Conservation (phyloP, 2,888 invertebrate species). For the Heterodera filipjevi region DNA sequence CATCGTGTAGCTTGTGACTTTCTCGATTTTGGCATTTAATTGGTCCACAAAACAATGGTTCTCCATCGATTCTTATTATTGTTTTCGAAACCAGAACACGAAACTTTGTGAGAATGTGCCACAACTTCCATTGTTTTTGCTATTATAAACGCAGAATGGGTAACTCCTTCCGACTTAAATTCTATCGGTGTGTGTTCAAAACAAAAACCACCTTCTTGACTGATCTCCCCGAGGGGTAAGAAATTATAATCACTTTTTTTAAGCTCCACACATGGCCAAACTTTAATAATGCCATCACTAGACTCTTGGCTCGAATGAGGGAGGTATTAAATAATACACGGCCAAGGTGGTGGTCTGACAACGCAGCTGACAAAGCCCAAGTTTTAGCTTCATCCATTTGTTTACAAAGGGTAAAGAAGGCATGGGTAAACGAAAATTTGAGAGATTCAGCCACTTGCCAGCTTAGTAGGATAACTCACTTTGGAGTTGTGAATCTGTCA, state of each 20-base stretch:
- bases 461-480: background rate
- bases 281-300: background rate
- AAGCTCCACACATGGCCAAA: background rate
- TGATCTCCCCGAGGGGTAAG: background rate
- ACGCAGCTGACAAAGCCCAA: background rate
- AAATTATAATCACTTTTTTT: background rate
- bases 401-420: background rate
- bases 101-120: background rate
- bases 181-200: background rate
- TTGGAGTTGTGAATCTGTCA: background rate
- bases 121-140: background rate
- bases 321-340: background rate
- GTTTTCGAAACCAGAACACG: background rate
- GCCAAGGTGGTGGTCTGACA: background rate
- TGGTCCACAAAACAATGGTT: background rate
- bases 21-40: background rate
- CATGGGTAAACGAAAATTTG: background rate
- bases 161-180: background rate
- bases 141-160: background rate
- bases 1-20: background rate
- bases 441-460: background rate
- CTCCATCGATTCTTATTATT: background rate
- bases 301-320: background rate
- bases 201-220: background rate
- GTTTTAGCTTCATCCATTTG: background rate